Base-by-base conservation (phyloP, 2,888 invertebrate genomes). In the Bombylius major region DNA sequence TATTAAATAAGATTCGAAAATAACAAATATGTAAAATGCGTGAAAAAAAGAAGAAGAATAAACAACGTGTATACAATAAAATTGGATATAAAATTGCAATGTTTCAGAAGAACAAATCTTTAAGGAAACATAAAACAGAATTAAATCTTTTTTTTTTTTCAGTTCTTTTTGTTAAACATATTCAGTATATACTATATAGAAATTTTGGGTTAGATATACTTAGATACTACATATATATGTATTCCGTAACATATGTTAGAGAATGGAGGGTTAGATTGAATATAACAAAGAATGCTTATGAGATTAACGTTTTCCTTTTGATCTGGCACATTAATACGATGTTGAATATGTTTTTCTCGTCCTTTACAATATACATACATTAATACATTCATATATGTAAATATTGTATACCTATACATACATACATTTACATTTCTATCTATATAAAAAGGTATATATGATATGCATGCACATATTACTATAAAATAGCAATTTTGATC, bases 271-370 rank as follows among this genome's bases (percentile, higher is more conserved):
- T 42, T 42, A 36, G 34, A 36, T 36, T 36, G 34, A 36, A 36
- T 36, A 36, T 7, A 5, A 42, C 11, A 11, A 2, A 42, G 5
- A 42, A 11, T 11, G 12, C 50, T 55, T 56, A 54, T 51, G 44
- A 50, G 59, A 59, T 59, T 59, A 59, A 56, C 59, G 55, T 57
- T 57, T 59, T 59, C 56, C 56, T 55, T 59, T 59, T 59, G 56
- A 59, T 59, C 57, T 57, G 55, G 50, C 49, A 49, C 33, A 44
- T 42, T 47, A 54, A 54, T 44, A 45, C 49, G 44, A 49, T 54
- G 23, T 34, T 44, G 54, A 42, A 11, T 36, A 7, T 36, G 5
- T 36, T 36, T 7, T 23, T 23, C 23, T 23, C 23, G 23, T 23
- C 23, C 23, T 23, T 23, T 23, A 23, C 23, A 23, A 36, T 36